Evolutionary conservation across 1,140 invertebrate genomes (phyloP).

Genomic region (Musca domestica): DNA sequence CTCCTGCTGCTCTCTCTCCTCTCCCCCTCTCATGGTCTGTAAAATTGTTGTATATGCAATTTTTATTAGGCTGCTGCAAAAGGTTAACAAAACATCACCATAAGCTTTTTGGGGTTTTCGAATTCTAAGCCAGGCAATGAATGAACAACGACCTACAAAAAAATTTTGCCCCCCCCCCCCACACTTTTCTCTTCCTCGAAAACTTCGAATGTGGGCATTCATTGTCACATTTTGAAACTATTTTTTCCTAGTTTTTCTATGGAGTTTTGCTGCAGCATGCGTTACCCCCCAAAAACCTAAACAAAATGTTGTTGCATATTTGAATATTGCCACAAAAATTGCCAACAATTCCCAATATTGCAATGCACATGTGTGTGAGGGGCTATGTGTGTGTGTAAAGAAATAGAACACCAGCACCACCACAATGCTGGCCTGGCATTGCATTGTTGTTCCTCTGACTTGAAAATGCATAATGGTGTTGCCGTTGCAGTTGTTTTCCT

Average conservation of each 20-base stretch:
- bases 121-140: no score
- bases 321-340: conserved; percentile 20
- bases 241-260: not conserved
- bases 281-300: no score
- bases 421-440: not conserved
- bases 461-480: not conserved
- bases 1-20: no score
- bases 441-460: conserved; percentile 8
- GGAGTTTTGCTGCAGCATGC: not conserved
- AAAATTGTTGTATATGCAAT: no score
- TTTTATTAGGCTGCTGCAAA: no score
- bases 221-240: conserved; percentile 5
- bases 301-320: conserved; percentile 15
- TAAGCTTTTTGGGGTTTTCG: no score
- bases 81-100: no score
- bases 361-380: no score
- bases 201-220: not conserved
- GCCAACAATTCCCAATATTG: conserved; percentile 18
- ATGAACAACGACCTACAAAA: no score
- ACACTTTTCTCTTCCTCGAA: no score
- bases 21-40: no score
- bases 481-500: not conserved
- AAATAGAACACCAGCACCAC: not conserved
- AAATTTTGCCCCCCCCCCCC: no score
- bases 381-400: not conserved